Base-by-base conservation (phyloP, 64 coral and sea anemone species). In the Actinia equina region DNA sequence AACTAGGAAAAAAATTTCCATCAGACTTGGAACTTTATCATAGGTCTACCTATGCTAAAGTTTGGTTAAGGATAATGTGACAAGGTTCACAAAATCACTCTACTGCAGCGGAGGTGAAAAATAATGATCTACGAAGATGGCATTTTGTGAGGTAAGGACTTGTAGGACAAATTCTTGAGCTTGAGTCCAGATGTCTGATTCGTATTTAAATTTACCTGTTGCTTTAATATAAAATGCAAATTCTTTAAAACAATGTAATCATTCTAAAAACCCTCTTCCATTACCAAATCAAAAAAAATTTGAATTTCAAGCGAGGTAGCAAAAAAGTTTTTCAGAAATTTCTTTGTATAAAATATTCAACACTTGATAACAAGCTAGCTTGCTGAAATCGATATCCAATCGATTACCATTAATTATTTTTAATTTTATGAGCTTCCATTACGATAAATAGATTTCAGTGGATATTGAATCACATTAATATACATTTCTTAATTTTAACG, bases 331-430 rank as follows among this genome's bases (percentile, higher is more conserved):
- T 3, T 9, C 30, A 37, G 30, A 37, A 74, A 3, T 30, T 74
- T 74, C 69, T 74, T 41, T 74, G 69, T 74, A 26, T 30, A 74
- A 74, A 65, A 42, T 41, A 30, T 74, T 74, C n/a, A 71, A 71
- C 7, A 74, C n/a, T 74, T 74, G 25, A 74, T 74, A 14, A 74
- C 27, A 41, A 74, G 14, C 62, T 30, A 20, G 25, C 25, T 74
- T 30, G 20, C 13, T 25, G 27, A 26, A 74, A 41, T 74, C 69
- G 69, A 74, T 74, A 74, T 27, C 10, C 25, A 74, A 74, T 74
- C 69, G 69, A 74, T 65, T 74, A 74, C 13, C n/a, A 74, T 74
- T 9, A 74, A 74, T 74, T 25, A n/a, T 3, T 14, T 41, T 74
- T 74, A 74, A 74, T 74, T 74, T 74, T 1, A 12, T 41, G 41